Evolutionary conservation across 2,113 vertebrate genomes (phyloP), one percentile per base, ranked within the genome.

Genomic region (Aegotheles bennettii): DNA sequence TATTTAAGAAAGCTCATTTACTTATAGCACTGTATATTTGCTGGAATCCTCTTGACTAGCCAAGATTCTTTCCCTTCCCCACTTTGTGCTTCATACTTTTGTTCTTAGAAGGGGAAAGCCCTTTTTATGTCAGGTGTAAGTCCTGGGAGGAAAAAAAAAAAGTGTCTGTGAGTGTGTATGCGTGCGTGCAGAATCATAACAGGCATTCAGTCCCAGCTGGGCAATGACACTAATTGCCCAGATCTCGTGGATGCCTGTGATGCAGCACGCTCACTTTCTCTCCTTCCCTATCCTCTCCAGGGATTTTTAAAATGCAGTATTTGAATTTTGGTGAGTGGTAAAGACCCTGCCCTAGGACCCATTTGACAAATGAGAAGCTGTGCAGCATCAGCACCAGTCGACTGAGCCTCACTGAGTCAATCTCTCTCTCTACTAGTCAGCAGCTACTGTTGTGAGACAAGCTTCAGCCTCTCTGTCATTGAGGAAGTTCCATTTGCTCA

Each of bases 301-400:
- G 98, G 98, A 96, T 97, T 98, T 98, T 97, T 96, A 98, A 98
- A 98, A 98, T 96, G 95, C 97, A 97, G 96, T 97, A 97, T 98
- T 98, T 98, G 97, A 98, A 98, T 98, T 98, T 98, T 97, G 98
- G 97, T 97, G 98, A 98, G 97, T 97, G 97, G 97, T 97, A 97
- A 97, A 97, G 97, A 97, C 97, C 94, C 97, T 97, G 98, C 97
- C 97, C 97, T 97, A 97, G 98, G 98, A 98, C 97, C 98, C 97
- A 97, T 98, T 98, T 98, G 98, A 98, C 98, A 98, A 98, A 98
- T 98, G 98, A 98, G 97, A 97, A 98, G 96, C 94, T 91, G 84
- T 84, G 93, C 96, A 98, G 97, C 97, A 96, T 97, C 98, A 95
- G 95, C 94, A 97, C 94, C 97, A 95, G 94, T 92, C 95, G 97